Evolutionary conservation across 1,140 invertebrate species (phyloP).

Genomic region (Rhagoletis pomonella): DNA sequence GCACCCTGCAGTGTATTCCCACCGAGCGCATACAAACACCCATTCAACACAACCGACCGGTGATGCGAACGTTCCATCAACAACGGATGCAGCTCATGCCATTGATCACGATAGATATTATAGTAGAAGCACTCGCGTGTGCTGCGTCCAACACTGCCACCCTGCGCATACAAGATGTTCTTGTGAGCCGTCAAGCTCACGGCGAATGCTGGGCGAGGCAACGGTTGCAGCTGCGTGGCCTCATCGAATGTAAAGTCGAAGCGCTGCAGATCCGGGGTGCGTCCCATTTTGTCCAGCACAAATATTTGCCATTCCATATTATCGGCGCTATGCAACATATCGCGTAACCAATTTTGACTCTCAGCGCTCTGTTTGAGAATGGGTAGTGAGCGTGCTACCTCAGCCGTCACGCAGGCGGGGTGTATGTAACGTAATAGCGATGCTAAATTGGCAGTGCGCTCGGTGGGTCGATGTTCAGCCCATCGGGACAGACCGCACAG

Average conservation of each 20-base stretch:
- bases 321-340: slow-evolving; percentile 49
- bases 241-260: slow-evolving; percentile 53
- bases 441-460: slow-evolving; percentile 45
- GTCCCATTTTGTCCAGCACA: slow-evolving; percentile 60
- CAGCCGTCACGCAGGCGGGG: slow-evolving; percentile 55
- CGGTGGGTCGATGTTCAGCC: slow-evolving; percentile 53
- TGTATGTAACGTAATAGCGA: slow-evolving; percentile 55
- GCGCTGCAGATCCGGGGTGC: slow-evolving; percentile 48
- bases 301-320: slow-evolving; percentile 58
- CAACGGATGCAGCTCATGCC: slow-evolving; percentile 54
- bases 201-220: slow-evolving; percentile 57
- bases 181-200: slow-evolving; percentile 56
- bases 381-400: slow-evolving; percentile 49
- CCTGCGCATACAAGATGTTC: slow-evolving; percentile 57
- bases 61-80: slow-evolving; percentile 57
- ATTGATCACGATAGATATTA: slow-evolving; percentile 59
- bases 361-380: slow-evolving; percentile 35
- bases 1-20: slow-evolving; percentile 55
- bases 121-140: slow-evolving; percentile 55
- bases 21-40: slow-evolving; percentile 57
- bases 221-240: slow-evolving; percentile 48
- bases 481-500: slow-evolving; percentile 54
- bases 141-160: slow-evolving; percentile 56
- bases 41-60: slow-evolving; percentile 56
- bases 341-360: slow-evolving; percentile 54